phyloP scores from a whole-genome alignment of 2,797 vertebrate genomes.

The Hapalemur alaotrensis region DNA sequence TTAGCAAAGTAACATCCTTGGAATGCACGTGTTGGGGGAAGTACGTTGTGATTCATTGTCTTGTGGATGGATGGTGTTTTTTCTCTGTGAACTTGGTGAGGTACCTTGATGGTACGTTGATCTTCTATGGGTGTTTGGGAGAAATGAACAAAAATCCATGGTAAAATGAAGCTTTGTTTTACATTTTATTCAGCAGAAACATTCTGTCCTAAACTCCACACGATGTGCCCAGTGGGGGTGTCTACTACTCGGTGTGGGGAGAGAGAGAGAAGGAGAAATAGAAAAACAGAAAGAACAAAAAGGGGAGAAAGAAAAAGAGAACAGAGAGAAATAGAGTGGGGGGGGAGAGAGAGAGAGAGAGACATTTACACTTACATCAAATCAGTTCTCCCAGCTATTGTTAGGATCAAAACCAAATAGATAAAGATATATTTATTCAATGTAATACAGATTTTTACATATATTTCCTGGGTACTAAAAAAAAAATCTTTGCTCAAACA shows the following conservation, averaged over 20 bases:
- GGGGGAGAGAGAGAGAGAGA: background rate
- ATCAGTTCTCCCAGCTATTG: background rate
- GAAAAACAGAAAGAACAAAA: background rate
- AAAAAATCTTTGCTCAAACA: background rate
- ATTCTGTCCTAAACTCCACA: background rate
- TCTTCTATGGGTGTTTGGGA: background rate
- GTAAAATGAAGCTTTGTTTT: background rate
- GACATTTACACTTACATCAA: background rate
- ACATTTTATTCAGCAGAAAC: background rate
- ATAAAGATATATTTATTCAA: background rate
- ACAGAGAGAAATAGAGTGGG: background rate
- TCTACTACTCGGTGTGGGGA: background rate
- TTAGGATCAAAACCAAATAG: background rate
- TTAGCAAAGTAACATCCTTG: background rate
- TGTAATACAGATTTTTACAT: background rate
- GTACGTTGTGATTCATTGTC: background rate
- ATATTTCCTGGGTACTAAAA: background rate
- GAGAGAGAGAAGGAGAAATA: background rate
- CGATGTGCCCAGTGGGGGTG: background rate
- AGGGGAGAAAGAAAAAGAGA: too few relatives aligned
- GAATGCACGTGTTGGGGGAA: background rate
- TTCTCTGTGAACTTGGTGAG: constrained; percentile 5
- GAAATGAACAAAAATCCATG: background rate
- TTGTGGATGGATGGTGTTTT: background rate
- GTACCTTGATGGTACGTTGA: background rate